Evolutionary conservation across 2,888 invertebrate genomes (phyloP).

Genomic region (Macrosiphum euphorbiae): DNA sequence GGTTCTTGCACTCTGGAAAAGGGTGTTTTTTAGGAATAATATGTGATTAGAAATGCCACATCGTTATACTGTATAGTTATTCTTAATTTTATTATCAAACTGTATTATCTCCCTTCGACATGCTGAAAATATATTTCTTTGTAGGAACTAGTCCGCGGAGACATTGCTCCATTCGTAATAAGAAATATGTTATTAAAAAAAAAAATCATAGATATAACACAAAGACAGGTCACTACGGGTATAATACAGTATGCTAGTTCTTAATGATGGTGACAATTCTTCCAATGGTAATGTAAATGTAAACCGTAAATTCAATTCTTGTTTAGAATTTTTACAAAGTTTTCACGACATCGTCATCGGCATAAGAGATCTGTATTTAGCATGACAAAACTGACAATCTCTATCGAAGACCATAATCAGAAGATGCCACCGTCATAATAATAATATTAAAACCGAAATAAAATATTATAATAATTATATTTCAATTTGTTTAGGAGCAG

Average conservation of each 20-base stretch:
- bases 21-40: not conserved
- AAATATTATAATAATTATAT: not conserved
- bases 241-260: not conserved
- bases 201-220: not conserved
- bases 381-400: not conserved
- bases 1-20: not conserved
- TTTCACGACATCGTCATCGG: not conserved
- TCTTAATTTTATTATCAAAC: not conserved
- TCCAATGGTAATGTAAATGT: not conserved
- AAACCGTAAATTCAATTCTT: not conserved
- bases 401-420: not conserved
- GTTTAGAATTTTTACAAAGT: not conserved
- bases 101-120: not conserved
- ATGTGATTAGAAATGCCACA: not conserved
- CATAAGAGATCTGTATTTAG: not conserved
- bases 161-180: not conserved
- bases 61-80: not conserved
- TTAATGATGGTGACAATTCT: not conserved
- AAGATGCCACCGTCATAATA: not conserved
- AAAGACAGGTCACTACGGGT: not conserved
- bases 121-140: not conserved
- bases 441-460: not conserved
- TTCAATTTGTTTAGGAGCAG: not conserved
- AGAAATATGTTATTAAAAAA: not conserved
- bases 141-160: not conserved